phyloP scores from a whole-genome alignment of 2,113 vertebrate species.

The Neodontobutis hainanensis region DNA sequence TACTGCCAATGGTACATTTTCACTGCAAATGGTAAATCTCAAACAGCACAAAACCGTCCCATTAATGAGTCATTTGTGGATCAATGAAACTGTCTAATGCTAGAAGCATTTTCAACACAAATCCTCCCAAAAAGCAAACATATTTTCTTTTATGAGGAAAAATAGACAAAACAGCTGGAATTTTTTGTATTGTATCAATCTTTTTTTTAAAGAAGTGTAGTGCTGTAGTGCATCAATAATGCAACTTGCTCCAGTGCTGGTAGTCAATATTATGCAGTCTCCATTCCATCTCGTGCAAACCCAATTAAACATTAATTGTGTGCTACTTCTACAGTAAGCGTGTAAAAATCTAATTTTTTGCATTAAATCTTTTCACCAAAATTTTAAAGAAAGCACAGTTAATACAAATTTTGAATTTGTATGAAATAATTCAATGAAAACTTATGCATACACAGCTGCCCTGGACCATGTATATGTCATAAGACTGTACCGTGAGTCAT shows the following conservation, averaged over 20 bases:
- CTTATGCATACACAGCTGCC: no score
- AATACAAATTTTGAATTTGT: not conserved
- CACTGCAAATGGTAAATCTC: no score
- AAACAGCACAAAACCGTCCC: not conserved
- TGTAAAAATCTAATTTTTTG: not conserved
- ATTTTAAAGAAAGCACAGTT: not conserved
- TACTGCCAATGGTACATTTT: no score
- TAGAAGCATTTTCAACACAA: not conserved
- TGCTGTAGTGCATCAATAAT: constrained; percentile 15
- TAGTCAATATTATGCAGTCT: constrained; percentile 28
- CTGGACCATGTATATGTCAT: not conserved
- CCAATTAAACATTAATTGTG: constrained; percentile 12
- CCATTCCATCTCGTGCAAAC: constrained; percentile 9
- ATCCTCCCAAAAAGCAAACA: not conserved
- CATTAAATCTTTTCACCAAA: not conserved
- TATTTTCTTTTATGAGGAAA: not conserved
- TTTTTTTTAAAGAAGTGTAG: not conserved
- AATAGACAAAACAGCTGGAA: not conserved
- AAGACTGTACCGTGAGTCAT: no score
- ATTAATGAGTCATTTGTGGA: not conserved
- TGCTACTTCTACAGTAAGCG: not conserved
- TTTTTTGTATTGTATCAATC: not conserved
- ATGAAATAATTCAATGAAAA: no score
- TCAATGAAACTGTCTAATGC: constrained; percentile 6
- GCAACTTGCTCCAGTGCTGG: constrained; percentile 5